These are phyloP conservation scores for Platycheirus albimanus DNA, from an alignment of 2,888 invertebrate genomes.

Conservation along the genomic window DNA sequence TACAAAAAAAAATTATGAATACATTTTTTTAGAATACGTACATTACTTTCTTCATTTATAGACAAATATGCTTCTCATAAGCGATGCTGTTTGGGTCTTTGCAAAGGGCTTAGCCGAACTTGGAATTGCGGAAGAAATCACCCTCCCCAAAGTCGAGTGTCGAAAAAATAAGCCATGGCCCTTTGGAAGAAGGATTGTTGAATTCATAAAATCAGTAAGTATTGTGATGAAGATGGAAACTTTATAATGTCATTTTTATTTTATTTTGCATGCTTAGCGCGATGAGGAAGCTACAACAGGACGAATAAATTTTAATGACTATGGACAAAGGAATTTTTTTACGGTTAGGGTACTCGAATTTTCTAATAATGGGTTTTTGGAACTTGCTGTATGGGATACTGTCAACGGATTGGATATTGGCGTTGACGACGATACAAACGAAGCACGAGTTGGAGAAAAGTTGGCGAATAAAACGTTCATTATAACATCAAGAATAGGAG, in stretches of 20 bases:
- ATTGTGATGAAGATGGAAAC: too few relatives aligned
- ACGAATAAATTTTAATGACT: conserved; percentile 80
- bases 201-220: conserved; percentile 87
- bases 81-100: conserved; percentile 88
- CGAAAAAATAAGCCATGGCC: conserved; percentile 83
- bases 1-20: too few relatives aligned
- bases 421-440: conserved; percentile 85
- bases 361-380: conserved; percentile 84
- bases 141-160: conserved; percentile 80
- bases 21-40: too few relatives aligned
- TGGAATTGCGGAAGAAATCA: conserved; percentile 80
- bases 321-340: conserved; percentile 88
- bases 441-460: conserved; percentile 83
- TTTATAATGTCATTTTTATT: neutral
- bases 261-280: conserved; percentile 78
- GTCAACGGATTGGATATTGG: conserved; percentile 82
- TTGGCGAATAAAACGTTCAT: conserved; percentile 87
- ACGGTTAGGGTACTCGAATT: conserved; percentile 88
- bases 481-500: conserved; percentile 88
- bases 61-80: conserved; percentile 87
- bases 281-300: conserved; percentile 81
- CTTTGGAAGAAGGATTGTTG: conserved; percentile 86
- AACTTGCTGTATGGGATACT: conserved; percentile 83
- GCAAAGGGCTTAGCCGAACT: conserved; percentile 84
- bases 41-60: conserved; percentile 76